Percentiles rank a stretch among this genome's conserved stretches.
These are phyloP conservation scores for Cantharis rustica DNA, from an alignment of 2,888 invertebrate species.

Conservation along the genomic window DNA sequence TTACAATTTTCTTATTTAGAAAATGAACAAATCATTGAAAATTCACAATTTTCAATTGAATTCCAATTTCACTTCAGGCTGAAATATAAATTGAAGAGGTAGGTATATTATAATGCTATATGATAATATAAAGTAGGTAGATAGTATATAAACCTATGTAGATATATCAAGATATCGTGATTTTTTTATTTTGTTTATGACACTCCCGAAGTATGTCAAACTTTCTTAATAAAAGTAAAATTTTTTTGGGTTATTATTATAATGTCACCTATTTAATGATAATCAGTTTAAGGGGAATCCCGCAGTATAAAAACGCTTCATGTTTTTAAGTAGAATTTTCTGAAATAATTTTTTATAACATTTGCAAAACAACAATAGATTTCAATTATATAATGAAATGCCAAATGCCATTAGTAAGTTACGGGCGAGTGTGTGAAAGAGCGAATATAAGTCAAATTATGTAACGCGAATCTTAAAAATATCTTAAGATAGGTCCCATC, in stretches of 20 bases:
- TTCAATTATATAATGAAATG: neutral
- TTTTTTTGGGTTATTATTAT: neutral
- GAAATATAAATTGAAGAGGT: neutral
- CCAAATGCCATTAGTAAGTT: neutral
- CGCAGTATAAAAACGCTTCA: neutral
- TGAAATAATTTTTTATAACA: neutral
- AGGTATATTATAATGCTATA: neutral
- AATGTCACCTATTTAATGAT: neutral
- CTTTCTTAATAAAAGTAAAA: neutral
- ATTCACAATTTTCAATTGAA: neutral
- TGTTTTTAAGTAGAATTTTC: neutral
- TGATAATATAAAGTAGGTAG: neutral
- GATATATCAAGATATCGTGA: neutral
- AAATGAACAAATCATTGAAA: neutral
- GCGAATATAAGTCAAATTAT: neutral
- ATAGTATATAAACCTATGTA: neutral
- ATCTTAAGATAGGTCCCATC: neutral
- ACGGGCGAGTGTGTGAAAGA: neutral
- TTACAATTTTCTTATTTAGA: neutral
- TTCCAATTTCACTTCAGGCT: neutral
- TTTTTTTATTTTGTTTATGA: neutral
- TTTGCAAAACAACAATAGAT: neutral
- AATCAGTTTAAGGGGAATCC: neutral
- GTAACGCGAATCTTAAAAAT: neutral
- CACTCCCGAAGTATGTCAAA: neutral